Percentiles rank a stretch among this genome's conserved stretches.
Conservation (phyloP, 2,113 vertebrate species). For the Martes martes region DNA sequence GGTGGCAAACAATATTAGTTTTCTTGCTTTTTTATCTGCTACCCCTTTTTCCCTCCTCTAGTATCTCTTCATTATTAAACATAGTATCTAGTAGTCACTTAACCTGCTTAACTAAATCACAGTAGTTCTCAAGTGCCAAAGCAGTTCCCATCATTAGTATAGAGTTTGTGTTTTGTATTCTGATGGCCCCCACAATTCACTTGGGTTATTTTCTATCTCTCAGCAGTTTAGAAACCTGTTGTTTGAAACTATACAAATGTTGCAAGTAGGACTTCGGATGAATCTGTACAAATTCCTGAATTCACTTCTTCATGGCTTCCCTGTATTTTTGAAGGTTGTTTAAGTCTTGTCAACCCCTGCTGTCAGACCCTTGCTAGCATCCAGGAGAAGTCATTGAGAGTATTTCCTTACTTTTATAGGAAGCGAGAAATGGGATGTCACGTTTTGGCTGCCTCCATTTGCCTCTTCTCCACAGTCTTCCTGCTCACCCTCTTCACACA, state of each 20-base stretch:
- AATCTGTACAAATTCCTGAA: background rate
- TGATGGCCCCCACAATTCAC: background rate
- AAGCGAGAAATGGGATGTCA: background rate
- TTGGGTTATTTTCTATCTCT: background rate
- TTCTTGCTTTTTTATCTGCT: background rate
- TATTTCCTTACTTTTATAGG: background rate
- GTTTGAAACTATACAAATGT: background rate
- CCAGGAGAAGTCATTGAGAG: background rate
- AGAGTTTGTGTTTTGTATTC: background rate
- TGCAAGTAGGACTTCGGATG: background rate
- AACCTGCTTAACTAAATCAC: background rate
- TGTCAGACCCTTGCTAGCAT: background rate
- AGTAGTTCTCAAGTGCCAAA: background rate
- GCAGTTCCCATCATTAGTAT: background rate
- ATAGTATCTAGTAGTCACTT: background rate
- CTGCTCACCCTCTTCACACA: background rate
- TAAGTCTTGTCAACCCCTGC: background rate
- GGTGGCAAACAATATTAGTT: background rate
- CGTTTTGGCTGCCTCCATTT: accelerated
- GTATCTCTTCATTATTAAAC: background rate
- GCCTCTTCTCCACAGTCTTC: background rate
- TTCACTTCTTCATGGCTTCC: background rate
- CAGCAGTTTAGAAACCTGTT: background rate
- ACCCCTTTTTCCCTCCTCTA: background rate
- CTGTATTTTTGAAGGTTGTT: background rate